phyloP scores from a whole-genome alignment of 2,113 vertebrate species.

The Centropus bengalensis region DNA sequence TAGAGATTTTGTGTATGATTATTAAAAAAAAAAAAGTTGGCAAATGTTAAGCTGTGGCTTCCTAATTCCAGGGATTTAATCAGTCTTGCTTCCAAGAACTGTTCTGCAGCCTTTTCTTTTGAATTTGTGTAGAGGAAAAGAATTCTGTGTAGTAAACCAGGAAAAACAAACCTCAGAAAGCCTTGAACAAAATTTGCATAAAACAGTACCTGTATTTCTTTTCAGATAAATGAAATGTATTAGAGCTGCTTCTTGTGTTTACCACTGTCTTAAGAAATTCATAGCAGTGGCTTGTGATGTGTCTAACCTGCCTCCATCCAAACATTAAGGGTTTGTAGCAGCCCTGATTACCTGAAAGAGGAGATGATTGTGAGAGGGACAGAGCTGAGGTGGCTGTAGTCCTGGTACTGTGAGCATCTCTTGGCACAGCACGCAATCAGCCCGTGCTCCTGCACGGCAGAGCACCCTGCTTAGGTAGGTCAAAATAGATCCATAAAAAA shows the following conservation, averaged over 20 bases:
- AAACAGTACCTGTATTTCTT: slow-evolving; percentile 30
- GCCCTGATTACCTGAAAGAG: background rate
- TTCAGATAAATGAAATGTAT: background rate
- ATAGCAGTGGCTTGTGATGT: background rate
- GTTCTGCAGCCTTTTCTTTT: slow-evolving; percentile 12
- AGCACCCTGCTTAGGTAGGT: background rate
- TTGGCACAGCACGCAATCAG: background rate
- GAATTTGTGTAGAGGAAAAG: background rate
- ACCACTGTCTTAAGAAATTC: background rate
- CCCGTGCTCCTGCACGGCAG: background rate
- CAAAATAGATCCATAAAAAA: fast-evolving
- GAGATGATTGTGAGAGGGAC: background rate
- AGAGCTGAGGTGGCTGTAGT: background rate
- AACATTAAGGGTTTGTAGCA: background rate
- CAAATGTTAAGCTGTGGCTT: background rate
- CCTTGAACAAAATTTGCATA: background rate
- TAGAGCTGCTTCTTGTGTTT: background rate
- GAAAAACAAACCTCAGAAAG: slow-evolving; percentile 35
- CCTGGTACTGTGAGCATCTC: background rate
- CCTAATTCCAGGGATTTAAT: slow-evolving; percentile 12
- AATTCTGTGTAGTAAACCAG: background rate
- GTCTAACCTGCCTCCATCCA: background rate
- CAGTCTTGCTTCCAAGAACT: background rate
- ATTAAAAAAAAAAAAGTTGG: background rate
- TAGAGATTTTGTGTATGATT: background rate